These are phyloP conservation scores for Sinocyclocheilus anshuiensis DNA, from an alignment of 2,113 vertebrate genomes.

Conservation along the genomic window DNA sequence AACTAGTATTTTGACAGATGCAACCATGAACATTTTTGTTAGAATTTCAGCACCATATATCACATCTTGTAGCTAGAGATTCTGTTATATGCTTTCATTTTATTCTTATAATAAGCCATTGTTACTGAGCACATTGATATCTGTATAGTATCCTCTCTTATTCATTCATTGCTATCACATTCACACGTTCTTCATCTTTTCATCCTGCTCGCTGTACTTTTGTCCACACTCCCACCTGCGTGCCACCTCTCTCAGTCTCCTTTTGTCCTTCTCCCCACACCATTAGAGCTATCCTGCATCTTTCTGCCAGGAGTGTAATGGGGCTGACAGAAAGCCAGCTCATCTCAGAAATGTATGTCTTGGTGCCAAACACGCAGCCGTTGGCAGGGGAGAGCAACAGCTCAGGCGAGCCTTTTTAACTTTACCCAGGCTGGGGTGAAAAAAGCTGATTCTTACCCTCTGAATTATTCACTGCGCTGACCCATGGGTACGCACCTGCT, in stretches of 20 bases:
- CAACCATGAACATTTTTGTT: neutral
- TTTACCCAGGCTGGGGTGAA: conserved; percentile 35
- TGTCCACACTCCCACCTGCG: conserved; percentile 16
- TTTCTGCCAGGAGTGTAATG: conserved; percentile 52
- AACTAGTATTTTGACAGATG: neutral
- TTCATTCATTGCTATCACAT: conserved; percentile 20
- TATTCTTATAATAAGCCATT: conserved; percentile 8
- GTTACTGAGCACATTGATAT: conserved; percentile 26
- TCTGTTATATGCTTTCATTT: conserved; percentile 15
- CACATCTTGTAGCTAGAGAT: neutral
- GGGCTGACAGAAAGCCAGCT: conserved; percentile 53
- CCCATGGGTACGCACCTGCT: conserved; percentile 70
- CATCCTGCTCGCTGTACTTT: conserved; percentile 10
- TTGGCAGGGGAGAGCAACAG: conserved; percentile 45
- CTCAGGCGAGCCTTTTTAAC: conserved; percentile 49
- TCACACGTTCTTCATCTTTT: conserved; percentile 17
- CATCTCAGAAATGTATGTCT: conserved; percentile 52
- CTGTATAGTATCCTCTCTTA: neutral
- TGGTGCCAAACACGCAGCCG: conserved; percentile 47
- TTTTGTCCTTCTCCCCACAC: conserved; percentile 25
- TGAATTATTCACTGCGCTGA: conserved; percentile 60
- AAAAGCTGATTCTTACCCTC: conserved; percentile 67
- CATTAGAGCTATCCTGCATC: conserved; percentile 36
- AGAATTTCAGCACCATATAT: neutral
- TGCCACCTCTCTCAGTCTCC: conserved; percentile 29